phyloP scores from a whole-genome alignment of 2,113 vertebrate genomes.

The Lucifuga dentata region DNA sequence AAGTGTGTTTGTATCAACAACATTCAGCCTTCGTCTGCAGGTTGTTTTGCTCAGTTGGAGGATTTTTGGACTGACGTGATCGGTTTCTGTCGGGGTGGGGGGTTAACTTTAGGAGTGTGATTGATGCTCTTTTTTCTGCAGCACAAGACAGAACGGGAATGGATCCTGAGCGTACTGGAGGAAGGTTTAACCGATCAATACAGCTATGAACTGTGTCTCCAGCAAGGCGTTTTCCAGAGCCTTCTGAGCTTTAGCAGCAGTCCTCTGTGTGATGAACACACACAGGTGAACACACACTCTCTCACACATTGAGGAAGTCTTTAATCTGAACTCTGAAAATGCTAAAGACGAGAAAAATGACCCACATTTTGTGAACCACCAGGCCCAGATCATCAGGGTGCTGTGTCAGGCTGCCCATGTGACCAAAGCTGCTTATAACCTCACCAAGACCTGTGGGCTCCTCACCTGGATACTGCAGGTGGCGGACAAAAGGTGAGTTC shows the following conservation, averaged over 20 bases:
- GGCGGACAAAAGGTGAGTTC: constrained; percentile 84
- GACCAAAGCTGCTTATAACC: constrained; percentile 87
- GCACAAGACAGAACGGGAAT: constrained; percentile 90
- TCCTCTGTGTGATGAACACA: constrained; percentile 85
- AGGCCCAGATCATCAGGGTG: constrained; percentile 89
- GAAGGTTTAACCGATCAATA: constrained; percentile 88
- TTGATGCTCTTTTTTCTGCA: constrained; percentile 50
- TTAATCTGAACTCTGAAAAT: not conserved
- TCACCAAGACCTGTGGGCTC: constrained; percentile 88
- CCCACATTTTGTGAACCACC: constrained; percentile 2
- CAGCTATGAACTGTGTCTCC: constrained; percentile 88
- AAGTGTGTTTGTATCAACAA: constrained; percentile 30
- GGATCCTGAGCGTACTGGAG: constrained; percentile 87
- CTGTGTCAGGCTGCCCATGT: constrained; percentile 83
- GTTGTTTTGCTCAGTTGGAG: constrained; percentile 30
- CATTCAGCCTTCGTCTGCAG: constrained; percentile 45
- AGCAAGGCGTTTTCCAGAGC: constrained; percentile 88
- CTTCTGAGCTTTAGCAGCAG: constrained; percentile 89
- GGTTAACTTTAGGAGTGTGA: not conserved
- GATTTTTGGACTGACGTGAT: constrained; percentile 34
- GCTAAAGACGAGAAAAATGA: no score
- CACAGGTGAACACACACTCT: constrained; percentile 80
- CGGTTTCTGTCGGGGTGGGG: not conserved
- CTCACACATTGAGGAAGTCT: no score
- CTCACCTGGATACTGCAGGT: constrained; percentile 89